phyloP scores from a whole-genome alignment of 2,888 invertebrate genomes.

The Ceratothoa steindachneri region DNA sequence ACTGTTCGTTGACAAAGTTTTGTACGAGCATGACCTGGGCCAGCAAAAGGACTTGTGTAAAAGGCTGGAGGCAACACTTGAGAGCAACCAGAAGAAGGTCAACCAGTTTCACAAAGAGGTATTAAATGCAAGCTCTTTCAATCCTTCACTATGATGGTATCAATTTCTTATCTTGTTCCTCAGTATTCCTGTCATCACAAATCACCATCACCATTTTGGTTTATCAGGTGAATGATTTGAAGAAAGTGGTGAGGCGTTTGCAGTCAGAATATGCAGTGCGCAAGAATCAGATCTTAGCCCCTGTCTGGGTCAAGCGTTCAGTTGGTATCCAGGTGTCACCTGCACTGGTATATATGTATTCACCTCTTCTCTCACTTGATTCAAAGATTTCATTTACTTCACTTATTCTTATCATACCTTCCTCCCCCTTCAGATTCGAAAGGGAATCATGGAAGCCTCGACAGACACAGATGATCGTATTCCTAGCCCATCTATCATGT shows the following conservation, averaged over 20 bases:
- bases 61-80: constrained; percentile 32
- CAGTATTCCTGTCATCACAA: no score
- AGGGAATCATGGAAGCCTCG: neutral
- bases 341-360: constrained; percentile 39
- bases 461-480: neutral
- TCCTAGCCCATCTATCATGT: neutral
- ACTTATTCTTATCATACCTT: neutral
- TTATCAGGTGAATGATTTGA: constrained; percentile 37
- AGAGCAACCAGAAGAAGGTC: constrained; percentile 32
- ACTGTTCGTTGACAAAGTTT: constrained; percentile 32
- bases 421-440: neutral
- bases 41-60: constrained; percentile 31
- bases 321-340: constrained; percentile 46
- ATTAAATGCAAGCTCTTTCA: no score
- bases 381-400: no score
- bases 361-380: no score
- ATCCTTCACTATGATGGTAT: no score
- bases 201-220: no score
- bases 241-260: constrained; percentile 39
- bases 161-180: no score
- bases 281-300: constrained; percentile 37
- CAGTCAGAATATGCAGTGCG: constrained; percentile 27
- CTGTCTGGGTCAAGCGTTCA: constrained; percentile 41
- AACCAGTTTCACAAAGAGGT: constrained; percentile 47
- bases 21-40: constrained; percentile 33